Percentiles rank a stretch among this genome's conserved stretches.
Evolutionary conservation across 2,113 vertebrate species (phyloP).

Genomic region (Oxygymnocypris stewartii): DNA sequence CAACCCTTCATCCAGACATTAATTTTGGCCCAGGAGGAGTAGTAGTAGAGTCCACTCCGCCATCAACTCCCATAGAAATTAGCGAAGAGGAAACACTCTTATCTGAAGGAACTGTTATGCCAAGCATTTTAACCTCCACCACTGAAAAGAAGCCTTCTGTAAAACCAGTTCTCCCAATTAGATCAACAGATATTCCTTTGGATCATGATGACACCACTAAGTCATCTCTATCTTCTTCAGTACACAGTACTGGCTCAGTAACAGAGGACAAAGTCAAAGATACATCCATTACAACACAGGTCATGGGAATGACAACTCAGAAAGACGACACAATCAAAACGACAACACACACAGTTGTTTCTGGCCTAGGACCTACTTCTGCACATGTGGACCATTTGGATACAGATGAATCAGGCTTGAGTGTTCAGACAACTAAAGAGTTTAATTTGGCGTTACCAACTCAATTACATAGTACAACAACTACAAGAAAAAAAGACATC

Average conservation of each 20-base stretch:
- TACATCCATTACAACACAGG: not conserved
- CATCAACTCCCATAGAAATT: slow-evolving; percentile 9
- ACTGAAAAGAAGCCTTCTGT: slow-evolving; percentile 10
- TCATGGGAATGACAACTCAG: not conserved
- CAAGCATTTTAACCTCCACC: not conserved
- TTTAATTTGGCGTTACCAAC: not conserved
- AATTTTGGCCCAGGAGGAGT: slow-evolving; percentile 34
- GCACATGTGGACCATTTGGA: not conserved
- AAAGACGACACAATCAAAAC: not conserved
- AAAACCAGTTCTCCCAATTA: slow-evolving; percentile 10
- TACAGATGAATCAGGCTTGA: not conserved
- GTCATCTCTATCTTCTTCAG: not conserved
- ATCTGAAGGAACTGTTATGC: slow-evolving; percentile 46
- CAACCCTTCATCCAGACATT: slow-evolving; percentile 48
- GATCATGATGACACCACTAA: slow-evolving; percentile 11
- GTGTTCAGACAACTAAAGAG: not conserved
- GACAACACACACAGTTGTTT: not conserved
- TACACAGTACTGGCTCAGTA: not conserved
- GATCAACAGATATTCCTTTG: not conserved
- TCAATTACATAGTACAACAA: not conserved
- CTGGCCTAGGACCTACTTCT: not conserved
- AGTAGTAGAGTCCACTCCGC: slow-evolving; percentile 55
- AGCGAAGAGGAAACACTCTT: slow-evolving; percentile 38
- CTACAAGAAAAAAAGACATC: not conserved
- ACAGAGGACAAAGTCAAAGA: slow-evolving; percentile 4